These are phyloP conservation scores for Eriocheir sinensis DNA, from an alignment of 1,140 invertebrate genomes.

Conservation along the genomic window DNA sequence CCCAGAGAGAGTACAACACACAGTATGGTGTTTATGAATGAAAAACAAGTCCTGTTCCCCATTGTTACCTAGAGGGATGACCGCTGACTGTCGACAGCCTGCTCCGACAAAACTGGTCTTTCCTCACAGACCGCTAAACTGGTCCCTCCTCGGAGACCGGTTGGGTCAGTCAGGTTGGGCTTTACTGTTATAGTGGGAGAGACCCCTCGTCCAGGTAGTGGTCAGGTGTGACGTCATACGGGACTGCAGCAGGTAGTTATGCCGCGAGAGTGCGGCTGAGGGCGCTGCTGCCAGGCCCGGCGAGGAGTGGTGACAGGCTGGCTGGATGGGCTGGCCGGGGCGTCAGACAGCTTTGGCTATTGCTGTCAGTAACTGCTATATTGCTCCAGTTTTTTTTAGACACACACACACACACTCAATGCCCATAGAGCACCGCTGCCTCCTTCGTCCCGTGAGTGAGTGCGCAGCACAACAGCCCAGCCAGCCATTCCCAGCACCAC, in stretches of 20 bases:
- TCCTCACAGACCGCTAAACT: constrained; percentile 68
- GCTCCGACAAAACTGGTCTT: constrained; percentile 64
- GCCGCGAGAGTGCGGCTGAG: background rate
- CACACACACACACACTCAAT: constrained; percentile 21
- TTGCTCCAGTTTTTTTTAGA: too few relatives aligned
- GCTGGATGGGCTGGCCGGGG: too few relatives aligned
- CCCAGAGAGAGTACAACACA: constrained; percentile 59
- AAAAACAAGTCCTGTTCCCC: constrained; percentile 71
- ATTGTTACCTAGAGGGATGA: constrained; percentile 66
- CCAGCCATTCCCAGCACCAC: background rate
- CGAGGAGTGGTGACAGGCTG: background rate
- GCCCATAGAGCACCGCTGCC: too few relatives aligned
- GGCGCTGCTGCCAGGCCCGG: background rate
- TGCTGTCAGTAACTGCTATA: too few relatives aligned
- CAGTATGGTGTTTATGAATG: constrained; percentile 70
- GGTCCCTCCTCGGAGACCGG: constrained; percentile 69
- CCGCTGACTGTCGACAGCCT: constrained; percentile 61
- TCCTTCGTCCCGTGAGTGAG: too few relatives aligned
- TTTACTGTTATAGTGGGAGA: constrained; percentile 65
- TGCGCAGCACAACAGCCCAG: background rate
- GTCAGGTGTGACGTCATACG: constrained; percentile 56
- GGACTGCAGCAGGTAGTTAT: background rate
- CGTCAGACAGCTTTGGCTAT: too few relatives aligned
- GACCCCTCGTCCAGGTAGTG: constrained; percentile 20
- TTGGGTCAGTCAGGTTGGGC: constrained; percentile 66